Percentiles rank a stretch among this genome's conserved stretches.
phyloP scores from a whole-genome alignment of 2,797 vertebrate species.

The Tokudaia tokunoshimensis region DNA sequence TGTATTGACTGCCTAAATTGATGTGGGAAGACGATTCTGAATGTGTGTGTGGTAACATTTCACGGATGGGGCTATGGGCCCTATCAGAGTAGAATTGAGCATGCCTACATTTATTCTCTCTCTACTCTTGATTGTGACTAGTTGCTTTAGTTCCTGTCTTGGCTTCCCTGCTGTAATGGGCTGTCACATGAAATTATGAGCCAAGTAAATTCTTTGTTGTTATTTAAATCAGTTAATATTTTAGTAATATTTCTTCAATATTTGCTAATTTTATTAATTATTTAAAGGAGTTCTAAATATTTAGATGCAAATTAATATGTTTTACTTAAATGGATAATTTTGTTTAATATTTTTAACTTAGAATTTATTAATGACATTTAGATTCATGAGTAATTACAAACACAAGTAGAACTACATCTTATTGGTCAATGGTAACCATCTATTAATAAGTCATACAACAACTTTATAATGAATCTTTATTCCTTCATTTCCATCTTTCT shows the following conservation, averaged over 20 bases:
- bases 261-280: background rate
- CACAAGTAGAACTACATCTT: background rate
- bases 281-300: background rate
- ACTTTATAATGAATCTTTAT: background rate
- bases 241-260: background rate
- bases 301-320: background rate
- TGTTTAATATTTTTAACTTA: background rate
- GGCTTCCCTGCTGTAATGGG: background rate
- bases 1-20: background rate
- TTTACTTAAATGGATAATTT: background rate
- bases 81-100: background rate
- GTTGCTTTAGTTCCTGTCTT: background rate
- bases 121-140: background rate
- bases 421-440: background rate
- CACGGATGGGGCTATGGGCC: background rate
- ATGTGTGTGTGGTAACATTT: background rate
- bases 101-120: background rate
- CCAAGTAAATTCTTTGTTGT: background rate
- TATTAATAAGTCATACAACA: background rate
- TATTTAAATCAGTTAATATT: background rate
- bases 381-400: background rate
- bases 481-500: background rate
- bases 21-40: background rate
- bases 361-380: background rate
- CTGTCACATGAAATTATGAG: background rate